phyloP scores from a whole-genome alignment of 2,888 invertebrate species.

The Lamellibrachia satsuma region DNA sequence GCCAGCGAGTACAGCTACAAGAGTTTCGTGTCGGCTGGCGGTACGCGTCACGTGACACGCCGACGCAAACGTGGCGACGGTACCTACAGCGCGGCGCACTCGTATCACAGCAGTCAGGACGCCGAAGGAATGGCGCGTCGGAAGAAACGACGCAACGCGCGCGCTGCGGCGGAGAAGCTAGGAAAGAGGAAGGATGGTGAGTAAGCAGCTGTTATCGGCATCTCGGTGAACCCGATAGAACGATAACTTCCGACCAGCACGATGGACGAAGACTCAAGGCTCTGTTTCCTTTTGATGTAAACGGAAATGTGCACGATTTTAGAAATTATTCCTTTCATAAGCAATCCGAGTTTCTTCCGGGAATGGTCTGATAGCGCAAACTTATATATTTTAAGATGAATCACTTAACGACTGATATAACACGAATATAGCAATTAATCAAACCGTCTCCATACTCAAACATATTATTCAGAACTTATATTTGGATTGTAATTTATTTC shows the following conservation, averaged over 20 bases:
- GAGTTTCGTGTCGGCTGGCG: constrained; percentile 59
- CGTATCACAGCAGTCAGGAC: constrained; percentile 61
- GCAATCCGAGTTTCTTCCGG: background rate
- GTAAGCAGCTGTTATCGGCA: background rate
- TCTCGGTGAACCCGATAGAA: background rate
- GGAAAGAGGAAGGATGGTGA: constrained; percentile 32
- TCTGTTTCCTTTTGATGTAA: background rate
- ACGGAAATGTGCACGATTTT: background rate
- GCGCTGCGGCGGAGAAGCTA: constrained; percentile 53
- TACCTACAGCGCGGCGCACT: constrained; percentile 56
- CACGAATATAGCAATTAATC: too few relatives aligned
- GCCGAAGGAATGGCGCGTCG: constrained; percentile 58
- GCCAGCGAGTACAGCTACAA: constrained; percentile 62
- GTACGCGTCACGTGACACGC: constrained; percentile 58
- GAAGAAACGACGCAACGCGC: constrained; percentile 55
- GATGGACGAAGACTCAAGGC: background rate
- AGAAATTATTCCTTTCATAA: background rate
- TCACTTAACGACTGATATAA: background rate
- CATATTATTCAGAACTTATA: background rate
- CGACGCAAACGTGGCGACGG: constrained; percentile 59
- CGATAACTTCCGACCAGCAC: background rate
- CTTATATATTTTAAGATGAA: background rate
- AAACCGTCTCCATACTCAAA: too few relatives aligned
- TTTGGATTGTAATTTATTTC: background rate
- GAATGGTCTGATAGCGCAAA: background rate